Evolutionary conservation across 2,888 invertebrate species (phyloP), one percentile per base, ranked within the genome.

Genomic region (Nomada goodeniana): DNA sequence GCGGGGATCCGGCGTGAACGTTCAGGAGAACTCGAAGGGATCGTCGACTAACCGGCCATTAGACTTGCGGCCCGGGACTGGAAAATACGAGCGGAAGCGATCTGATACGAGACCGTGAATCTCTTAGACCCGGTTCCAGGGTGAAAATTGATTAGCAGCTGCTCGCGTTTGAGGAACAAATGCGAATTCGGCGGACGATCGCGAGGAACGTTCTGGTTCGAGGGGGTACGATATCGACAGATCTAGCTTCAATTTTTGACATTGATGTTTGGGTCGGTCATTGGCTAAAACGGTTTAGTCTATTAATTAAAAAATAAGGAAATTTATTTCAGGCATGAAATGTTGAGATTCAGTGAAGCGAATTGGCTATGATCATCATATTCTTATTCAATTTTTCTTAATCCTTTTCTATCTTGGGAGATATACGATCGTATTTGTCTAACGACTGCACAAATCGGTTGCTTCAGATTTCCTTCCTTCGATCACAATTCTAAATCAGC

Each of bases 31-130:
- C 63, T 76, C 80, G 80, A 82, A 59, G 80, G 76, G 53, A 63
- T 78, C 83, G 82, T 83, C 80, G 80, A 83, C 84, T 89, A 87
- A 89, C 85, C 80, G 88, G 80, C 86, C 88, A 88, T 89, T 88
- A 89, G 88, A 88, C 84, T 77, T 50, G 64, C 68, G 77, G 67
- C 15, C 29, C 60, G 7, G 4, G 15, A 23, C 57, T 50, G 47
- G 61, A 36, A 71, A 76, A 80, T 71, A 82, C 80, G 61, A 67
- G 50, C 47, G 50, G 13, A 47, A 23, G 11, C 36, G 70, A 68
- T 78, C 67, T 61, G 80, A 80, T 80, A 78, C 52, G 15, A 18
- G 20, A 47, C 23, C 42, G 61, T 78, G 72, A 79, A 79, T 80
- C 80, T 67, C 72, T 80, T 80, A 78, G 23, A 78, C 53, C 18